These are phyloP conservation scores for Aurelia coerulea DNA, from an alignment of 30 jellyfish, hydroid and myxozoan genomes.

Conservation along the genomic window DNA sequence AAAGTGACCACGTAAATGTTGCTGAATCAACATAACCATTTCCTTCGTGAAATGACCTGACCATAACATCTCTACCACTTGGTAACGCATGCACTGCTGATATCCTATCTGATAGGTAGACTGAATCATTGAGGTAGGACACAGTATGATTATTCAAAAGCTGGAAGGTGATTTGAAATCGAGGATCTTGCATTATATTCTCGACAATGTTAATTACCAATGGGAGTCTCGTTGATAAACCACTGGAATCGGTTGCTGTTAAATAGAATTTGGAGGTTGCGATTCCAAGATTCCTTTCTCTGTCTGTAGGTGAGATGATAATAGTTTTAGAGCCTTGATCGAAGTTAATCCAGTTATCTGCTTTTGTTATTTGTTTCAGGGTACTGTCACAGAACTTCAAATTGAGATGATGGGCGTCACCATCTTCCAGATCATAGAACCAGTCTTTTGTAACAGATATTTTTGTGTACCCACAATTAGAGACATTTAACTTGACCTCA, in stretches of 20 bases:
- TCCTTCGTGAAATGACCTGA: slow-evolving; percentile 45
- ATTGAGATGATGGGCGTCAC: slow-evolving; percentile 55
- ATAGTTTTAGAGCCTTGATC: slow-evolving; percentile 44
- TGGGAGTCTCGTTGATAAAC: slow-evolving; percentile 21
- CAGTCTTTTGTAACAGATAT: slow-evolving; percentile 41
- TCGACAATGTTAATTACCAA: slow-evolving; percentile 1
- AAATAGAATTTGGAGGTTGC: slow-evolving; percentile 22
- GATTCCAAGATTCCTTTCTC: slow-evolving; percentile 28
- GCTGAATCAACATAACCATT: slow-evolving; percentile 40
- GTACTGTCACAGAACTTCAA: slow-evolving; percentile 9
- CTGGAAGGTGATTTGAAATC: slow-evolving; percentile 16
- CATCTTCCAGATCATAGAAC: slow-evolving; percentile 79
- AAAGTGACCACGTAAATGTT: slow-evolving; percentile 71
- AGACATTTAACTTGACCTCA: slow-evolving; percentile 32
- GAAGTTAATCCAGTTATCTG: slow-evolving; percentile 50
- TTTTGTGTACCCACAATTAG: slow-evolving; percentile 44
- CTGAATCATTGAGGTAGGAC: slow-evolving; percentile 23
- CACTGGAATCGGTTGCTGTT: slow-evolving; percentile 77
- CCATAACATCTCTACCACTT: slow-evolving; percentile 30
- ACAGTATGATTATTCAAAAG: slow-evolving; percentile 5
- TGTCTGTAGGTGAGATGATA: slow-evolving; percentile 52
- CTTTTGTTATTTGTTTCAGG: slow-evolving; percentile 23
- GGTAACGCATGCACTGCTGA: slow-evolving; percentile 29
- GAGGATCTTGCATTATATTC: not conserved
- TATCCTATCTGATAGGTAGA: slow-evolving; percentile 31